phyloP scores from a whole-genome alignment of 2,888 invertebrate genomes.

The Ethmia dodecea region DNA sequence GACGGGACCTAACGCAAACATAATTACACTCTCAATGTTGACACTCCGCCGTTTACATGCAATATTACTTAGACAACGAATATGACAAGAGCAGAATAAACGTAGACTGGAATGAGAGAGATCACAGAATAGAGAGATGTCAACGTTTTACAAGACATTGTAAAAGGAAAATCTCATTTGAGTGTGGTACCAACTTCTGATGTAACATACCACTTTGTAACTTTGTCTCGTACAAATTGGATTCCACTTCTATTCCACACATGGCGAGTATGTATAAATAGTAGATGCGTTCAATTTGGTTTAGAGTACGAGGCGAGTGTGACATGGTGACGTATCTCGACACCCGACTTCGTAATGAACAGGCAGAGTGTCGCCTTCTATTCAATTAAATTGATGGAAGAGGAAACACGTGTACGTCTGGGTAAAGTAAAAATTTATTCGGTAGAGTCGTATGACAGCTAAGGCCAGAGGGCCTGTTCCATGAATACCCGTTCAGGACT shows the following conservation, averaged over 20 bases:
- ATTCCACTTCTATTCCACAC: slow-evolving; percentile 26
- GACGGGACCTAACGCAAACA: slow-evolving; percentile 33
- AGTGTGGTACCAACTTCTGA: too few species aligned
- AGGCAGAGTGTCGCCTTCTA: slow-evolving; percentile 29
- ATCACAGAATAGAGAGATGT: slow-evolving; percentile 3
- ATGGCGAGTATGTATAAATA: background rate
- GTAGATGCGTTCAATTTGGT: slow-evolving; percentile 23
- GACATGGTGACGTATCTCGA: slow-evolving; percentile 24
- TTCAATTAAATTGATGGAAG: slow-evolving; percentile 38
- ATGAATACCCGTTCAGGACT: too few species aligned
- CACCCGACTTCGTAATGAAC: slow-evolving; percentile 31
- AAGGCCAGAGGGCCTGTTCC: too few species aligned
- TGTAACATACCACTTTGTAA: background rate
- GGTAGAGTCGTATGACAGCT: too few species aligned
- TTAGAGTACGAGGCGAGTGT: slow-evolving; percentile 13
- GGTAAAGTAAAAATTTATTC: too few species aligned
- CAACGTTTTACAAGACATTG: too few species aligned
- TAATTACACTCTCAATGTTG: slow-evolving; percentile 37
- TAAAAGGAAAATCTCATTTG: too few species aligned
- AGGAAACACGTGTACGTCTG: too few species aligned
- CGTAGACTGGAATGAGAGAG: too few species aligned
- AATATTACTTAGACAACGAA: slow-evolving; percentile 26
- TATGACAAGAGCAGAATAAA: too few species aligned
- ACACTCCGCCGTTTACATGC: slow-evolving; percentile 30
- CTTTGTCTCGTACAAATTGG: slow-evolving; percentile 23